These are phyloP conservation scores for Trematocara variabile DNA, from an alignment of 2,113 vertebrate species.

Conservation along the genomic window DNA sequence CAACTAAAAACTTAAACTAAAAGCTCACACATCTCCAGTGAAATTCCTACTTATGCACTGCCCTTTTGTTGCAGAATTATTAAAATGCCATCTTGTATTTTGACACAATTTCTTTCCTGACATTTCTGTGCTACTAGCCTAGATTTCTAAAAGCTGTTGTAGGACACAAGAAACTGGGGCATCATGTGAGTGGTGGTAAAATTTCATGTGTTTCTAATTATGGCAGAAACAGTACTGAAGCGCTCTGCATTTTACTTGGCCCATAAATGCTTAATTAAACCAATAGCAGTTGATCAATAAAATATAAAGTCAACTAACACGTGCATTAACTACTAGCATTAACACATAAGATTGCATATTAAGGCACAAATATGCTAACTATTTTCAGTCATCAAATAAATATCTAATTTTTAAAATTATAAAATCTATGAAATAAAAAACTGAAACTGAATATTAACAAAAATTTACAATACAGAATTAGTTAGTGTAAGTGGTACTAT, in stretches of 20 bases:
- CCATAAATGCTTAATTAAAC: not conserved
- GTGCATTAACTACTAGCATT: not conserved
- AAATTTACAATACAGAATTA: not conserved
- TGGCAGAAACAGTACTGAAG: conserved; percentile 21
- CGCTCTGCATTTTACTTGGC: not conserved
- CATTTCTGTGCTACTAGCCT: conserved; percentile 16
- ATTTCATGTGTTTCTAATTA: conserved; percentile 57
- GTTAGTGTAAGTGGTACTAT: not conserved
- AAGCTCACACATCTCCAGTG: not conserved
- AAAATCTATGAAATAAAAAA: not conserved
- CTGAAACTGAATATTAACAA: not conserved
- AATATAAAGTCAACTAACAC: not conserved
- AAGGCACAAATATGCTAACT: not conserved
- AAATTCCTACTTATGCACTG: not conserved
- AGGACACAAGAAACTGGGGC: conserved; percentile 59
- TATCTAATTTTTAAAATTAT: not conserved
- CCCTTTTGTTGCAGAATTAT: not conserved
- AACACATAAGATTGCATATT: not conserved
- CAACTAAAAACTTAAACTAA: not conserved
- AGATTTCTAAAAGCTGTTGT: conserved; percentile 29
- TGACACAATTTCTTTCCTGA: not conserved
- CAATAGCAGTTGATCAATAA: not conserved
- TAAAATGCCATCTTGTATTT: not conserved
- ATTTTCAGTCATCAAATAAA: not conserved
- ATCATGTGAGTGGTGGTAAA: conserved; percentile 43